Evolutionary conservation across 2,888 invertebrate genomes (phyloP).

Genomic region (Yponomeuta evonymella): DNA sequence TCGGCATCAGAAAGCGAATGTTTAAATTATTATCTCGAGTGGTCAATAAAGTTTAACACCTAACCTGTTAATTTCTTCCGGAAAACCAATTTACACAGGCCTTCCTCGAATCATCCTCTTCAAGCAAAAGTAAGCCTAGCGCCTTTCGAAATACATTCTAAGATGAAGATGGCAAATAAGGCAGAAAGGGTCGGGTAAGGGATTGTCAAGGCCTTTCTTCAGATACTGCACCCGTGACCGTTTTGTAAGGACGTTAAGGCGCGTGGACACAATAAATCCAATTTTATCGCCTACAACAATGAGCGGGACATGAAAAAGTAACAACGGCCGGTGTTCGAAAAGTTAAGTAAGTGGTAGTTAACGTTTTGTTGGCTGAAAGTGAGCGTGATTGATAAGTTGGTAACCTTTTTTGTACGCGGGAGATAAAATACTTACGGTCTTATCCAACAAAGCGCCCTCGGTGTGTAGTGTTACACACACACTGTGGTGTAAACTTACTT

Average conservation of each 20-base stretch:
- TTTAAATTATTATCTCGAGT: conserved; percentile 33
- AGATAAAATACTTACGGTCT: not conserved
- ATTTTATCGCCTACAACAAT: conserved; percentile 48
- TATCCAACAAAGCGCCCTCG: no score
- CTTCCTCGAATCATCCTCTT: not conserved
- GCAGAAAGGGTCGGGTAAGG: not conserved
- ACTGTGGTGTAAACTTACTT: no score
- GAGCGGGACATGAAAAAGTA: conserved; percentile 22
- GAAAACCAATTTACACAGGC: conserved; percentile 17
- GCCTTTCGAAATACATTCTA: not conserved
- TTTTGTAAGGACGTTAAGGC: conserved; percentile 23
- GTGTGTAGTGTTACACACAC: no score
- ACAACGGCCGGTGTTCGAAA: not conserved
- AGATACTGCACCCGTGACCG: not conserved
- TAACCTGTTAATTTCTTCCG: conserved; percentile 40
- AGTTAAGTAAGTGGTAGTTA: not conserved
- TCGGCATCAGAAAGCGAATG: conserved; percentile 34
- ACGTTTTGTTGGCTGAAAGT: not conserved
- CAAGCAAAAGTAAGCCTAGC: conserved; percentile 12
- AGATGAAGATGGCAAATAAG: not conserved
- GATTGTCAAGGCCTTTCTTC: not conserved
- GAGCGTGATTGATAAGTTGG: not conserved
- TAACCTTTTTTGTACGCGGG: not conserved
- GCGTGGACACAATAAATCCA: conserved; percentile 63
- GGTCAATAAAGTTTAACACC: conserved; percentile 46